A percentile compares a stretch with the other conserved stretches of the same genome.
phyloP scores from a whole-genome alignment of 2,113 vertebrate genomes.

The Mesoclemmys tuberculata region DNA sequence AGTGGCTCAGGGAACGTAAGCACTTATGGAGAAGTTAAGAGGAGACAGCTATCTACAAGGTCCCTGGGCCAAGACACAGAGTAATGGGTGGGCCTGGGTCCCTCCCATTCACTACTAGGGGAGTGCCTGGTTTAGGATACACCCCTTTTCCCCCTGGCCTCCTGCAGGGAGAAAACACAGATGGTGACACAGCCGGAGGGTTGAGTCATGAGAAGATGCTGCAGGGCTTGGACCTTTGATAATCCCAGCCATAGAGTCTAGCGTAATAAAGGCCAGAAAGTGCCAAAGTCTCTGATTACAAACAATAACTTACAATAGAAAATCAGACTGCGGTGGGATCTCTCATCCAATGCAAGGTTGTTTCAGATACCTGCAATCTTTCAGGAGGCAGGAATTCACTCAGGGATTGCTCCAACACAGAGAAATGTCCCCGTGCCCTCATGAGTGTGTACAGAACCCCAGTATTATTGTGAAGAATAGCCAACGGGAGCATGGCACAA shows the following conservation, averaged over 20 bases:
- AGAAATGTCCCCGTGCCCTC: neutral
- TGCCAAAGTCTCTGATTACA: neutral
- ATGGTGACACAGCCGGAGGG: too few species aligned
- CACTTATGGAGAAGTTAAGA: too few species aligned
- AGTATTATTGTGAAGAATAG: accelerated
- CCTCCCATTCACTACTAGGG: too few species aligned
- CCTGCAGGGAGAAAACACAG: too few species aligned
- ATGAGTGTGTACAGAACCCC: neutral
- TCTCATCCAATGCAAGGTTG: accelerated
- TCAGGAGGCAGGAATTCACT: neutral
- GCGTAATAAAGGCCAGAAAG: neutral
- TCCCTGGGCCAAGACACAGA: too few species aligned
- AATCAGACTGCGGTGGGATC: neutral
- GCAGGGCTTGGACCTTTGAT: neutral
- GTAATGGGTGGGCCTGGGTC: too few species aligned
- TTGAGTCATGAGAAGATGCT: too few species aligned
- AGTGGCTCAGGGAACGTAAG: too few species aligned
- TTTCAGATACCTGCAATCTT: neutral
- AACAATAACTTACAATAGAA: neutral
- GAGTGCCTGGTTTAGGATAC: too few species aligned
- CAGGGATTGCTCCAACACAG: neutral
- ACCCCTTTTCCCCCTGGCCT: too few species aligned
- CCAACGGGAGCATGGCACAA: accelerated
- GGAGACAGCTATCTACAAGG: too few species aligned
- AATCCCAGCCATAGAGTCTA: neutral